Base-by-base conservation (phyloP, 2,888 invertebrate species). In the Drosophila falleni region DNA sequence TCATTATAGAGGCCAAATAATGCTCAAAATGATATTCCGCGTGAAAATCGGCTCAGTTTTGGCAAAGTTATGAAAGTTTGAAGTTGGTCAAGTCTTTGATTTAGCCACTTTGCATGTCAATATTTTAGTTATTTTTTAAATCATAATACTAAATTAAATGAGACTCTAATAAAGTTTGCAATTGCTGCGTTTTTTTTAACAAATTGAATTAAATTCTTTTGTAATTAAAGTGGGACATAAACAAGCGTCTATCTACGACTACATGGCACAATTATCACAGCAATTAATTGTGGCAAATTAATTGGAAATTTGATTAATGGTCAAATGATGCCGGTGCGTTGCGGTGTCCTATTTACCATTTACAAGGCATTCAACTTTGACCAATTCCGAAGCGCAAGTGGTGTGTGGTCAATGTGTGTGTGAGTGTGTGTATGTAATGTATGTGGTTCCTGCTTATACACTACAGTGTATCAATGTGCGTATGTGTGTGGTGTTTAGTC, bases 201-300 rank as follows among this genome's bases (percentile, higher is more conserved):
- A 6, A 13, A n/a, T n/a, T 37, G 35, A 37, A 37, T 61, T 61
- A 61, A 51, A 53, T 61, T 35, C 53, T 47, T 49, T 26, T 55
- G 37, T 15, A 60, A 44, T 37, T 46, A 29, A 33, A 33, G 41
- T 59, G 51, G 16, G 13, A 42, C 53, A 29, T 19, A 44, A 42
- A 63, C 55, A 41, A 31, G 10, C 39, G 35, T 46, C 50, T 54
- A 61, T 63, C 63, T 63, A 41, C 51, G 10, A 5, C 39, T 50
- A 53, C 64, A 67, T 6, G 15, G 41, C 73, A 65, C 84, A 87
- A 87, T 90, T 87, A 81, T 85, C 85, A 70, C 71, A 67, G 81
- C 87, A 87, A 87, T 87, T 87, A 89, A 84, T 87, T 90, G 89
- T 87, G 85, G 79, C 78, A 87, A 84, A 90, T 84, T 87, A 90